Conservation (phyloP, 2,797 vertebrate species). For the Chelonia mydas region DNA sequence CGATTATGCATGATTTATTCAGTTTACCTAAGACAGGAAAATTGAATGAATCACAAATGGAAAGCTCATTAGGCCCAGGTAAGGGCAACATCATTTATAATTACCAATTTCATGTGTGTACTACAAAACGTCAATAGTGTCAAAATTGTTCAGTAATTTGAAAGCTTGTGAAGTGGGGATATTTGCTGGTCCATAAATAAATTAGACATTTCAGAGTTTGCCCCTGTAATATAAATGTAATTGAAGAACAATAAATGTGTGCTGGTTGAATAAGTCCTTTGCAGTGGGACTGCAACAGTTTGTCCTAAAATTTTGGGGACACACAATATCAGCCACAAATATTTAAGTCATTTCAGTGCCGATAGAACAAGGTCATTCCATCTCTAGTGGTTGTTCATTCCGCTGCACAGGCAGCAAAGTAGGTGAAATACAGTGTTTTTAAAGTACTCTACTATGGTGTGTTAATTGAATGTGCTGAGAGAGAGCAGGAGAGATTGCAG, state of each 20-base stretch:
- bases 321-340: background rate
- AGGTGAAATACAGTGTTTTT: background rate
- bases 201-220: background rate
- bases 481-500: background rate
- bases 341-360: background rate
- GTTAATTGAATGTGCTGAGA: background rate
- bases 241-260: slow-evolving; percentile 35
- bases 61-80: slow-evolving; percentile 4
- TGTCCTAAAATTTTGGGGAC: background rate
- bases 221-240: background rate
- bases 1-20: background rate
- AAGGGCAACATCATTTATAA: slow-evolving; percentile 16
- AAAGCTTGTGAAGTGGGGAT: slow-evolving; percentile 15
- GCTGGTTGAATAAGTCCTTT: slow-evolving; percentile 12
- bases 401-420: background rate
- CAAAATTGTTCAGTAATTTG: slow-evolving; percentile 19
- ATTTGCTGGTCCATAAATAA: background rate
- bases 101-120: background rate
- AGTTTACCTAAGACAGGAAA: slow-evolving; percentile 24
- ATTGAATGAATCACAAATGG: slow-evolving; percentile 16
- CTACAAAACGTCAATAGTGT: background rate
- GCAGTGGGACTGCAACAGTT: background rate
- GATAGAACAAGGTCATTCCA: background rate
- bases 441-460: background rate
- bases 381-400: background rate